These are phyloP conservation scores for Chaunax sp. DNA, from an alignment of 2,797 vertebrate genomes.

Conservation along the genomic window DNA sequence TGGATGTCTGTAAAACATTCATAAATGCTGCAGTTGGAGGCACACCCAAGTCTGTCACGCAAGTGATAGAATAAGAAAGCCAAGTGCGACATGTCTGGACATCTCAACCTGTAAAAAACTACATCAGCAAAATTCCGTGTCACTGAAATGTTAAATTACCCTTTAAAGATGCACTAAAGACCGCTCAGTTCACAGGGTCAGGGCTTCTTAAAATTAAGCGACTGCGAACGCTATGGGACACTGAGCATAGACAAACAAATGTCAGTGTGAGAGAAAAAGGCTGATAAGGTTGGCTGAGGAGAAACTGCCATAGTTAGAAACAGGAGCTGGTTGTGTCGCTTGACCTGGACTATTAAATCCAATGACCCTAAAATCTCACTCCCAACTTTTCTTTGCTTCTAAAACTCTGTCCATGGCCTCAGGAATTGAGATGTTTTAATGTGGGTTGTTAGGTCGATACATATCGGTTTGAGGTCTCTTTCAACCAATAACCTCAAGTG, in stretches of 20 bases:
- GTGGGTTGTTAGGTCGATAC: too few relatives aligned
- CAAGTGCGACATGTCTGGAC: too few relatives aligned
- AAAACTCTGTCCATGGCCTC: not conserved
- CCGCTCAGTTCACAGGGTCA: slow-evolving; percentile 21
- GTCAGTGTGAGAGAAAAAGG: slow-evolving; percentile 28
- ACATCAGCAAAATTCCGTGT: not conserved
- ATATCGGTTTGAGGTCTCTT: too few relatives aligned
- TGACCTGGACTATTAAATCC: slow-evolving; percentile 39
- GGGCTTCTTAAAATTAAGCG: slow-evolving; percentile 21
- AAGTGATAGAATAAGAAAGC: too few relatives aligned
- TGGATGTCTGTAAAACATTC: too few relatives aligned
- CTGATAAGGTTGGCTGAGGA: slow-evolving; percentile 29
- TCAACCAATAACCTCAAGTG: too few relatives aligned
- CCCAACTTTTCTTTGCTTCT: not conserved
- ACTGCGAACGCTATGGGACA: slow-evolving; percentile 38
- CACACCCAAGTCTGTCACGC: too few relatives aligned
- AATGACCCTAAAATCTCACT: slow-evolving; percentile 18
- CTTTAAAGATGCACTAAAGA: slow-evolving; percentile 7
- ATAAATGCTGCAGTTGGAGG: too few relatives aligned
- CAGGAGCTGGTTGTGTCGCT: slow-evolving; percentile 37
- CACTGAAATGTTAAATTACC: slow-evolving; percentile 21
- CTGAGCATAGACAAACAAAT: slow-evolving; percentile 20
- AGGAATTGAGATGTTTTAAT: too few relatives aligned
- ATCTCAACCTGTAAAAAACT: too few relatives aligned
- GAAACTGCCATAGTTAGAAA: slow-evolving; percentile 57